These are phyloP conservation scores for Polyploca ridens DNA, from an alignment of 2,888 invertebrate genomes.

Conservation along the genomic window DNA sequence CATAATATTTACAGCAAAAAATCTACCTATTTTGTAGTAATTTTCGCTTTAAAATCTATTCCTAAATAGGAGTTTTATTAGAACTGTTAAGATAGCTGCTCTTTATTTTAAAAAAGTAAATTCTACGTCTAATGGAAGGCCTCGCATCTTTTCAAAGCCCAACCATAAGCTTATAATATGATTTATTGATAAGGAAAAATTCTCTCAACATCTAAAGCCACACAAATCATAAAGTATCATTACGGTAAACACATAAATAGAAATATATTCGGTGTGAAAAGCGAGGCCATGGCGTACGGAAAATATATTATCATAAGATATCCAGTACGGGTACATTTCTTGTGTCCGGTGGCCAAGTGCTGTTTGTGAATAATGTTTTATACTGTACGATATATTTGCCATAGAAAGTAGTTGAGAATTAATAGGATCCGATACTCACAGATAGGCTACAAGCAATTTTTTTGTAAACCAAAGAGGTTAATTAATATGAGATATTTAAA, in stretches of 20 bases:
- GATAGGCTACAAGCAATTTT: too few species aligned
- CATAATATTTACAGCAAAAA: too few species aligned
- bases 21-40: too few species aligned
- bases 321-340: conserved; percentile 62
- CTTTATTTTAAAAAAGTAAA: too few species aligned
- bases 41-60: too few species aligned
- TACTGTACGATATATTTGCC: conserved; percentile 26
- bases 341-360: conserved; percentile 60
- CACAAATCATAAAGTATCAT: conserved; percentile 19
- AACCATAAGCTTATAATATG: background rate
- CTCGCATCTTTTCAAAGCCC: too few species aligned
- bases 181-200: conserved; percentile 5
- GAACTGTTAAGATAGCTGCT: too few species aligned
- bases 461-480: too few species aligned
- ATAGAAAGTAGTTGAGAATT: background rate
- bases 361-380: conserved; percentile 39
- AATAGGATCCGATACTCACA: background rate
- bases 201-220: conserved; percentile 10
- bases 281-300: conserved; percentile 46
- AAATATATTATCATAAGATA: conserved; percentile 76
- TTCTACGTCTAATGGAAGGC: too few species aligned
- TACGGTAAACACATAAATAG: conserved; percentile 48
- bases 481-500: too few species aligned
- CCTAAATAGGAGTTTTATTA: too few species aligned
- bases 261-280: conserved; percentile 55